These are phyloP conservation scores for Bovichtus variegatus DNA, from an alignment of 2,797 vertebrate species.

Conservation along the genomic window DNA sequence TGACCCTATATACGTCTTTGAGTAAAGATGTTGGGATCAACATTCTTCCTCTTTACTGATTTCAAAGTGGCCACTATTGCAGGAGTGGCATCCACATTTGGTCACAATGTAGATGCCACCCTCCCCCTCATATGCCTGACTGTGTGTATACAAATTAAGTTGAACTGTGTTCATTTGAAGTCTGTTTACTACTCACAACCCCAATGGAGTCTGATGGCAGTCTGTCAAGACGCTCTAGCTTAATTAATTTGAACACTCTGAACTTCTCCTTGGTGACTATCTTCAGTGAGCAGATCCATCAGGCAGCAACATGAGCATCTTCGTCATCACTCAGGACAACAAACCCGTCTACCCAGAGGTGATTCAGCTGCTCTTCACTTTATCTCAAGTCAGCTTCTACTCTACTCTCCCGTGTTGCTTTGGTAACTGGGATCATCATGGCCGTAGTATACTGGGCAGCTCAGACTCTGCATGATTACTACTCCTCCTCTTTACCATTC, in stretches of 20 bases:
- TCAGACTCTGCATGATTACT: background rate
- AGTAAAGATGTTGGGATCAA: background rate
- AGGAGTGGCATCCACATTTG: background rate
- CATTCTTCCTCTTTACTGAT: too few species aligned
- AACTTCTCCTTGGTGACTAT: background rate
- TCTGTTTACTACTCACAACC: background rate
- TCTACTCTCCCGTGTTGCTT: background rate
- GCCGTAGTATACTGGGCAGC: background rate
- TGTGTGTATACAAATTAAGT: too few species aligned
- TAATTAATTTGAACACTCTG: too few species aligned
- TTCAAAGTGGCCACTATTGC: too few species aligned
- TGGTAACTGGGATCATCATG: background rate
- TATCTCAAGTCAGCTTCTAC: background rate
- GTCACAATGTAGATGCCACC: background rate
- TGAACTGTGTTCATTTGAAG: background rate
- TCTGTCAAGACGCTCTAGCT: too few species aligned
- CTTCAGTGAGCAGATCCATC: constrained; percentile 3
- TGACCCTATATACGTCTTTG: too few species aligned
- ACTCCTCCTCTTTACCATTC: background rate
- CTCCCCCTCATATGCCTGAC: background rate
- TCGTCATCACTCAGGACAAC: background rate
- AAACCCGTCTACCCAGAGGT: background rate
- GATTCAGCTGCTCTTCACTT: constrained; percentile 4
- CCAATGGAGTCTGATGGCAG: background rate
- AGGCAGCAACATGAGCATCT: background rate